These are phyloP conservation scores for Tenthredo mesomela DNA, from an alignment of 2,888 invertebrate species.

Conservation along the genomic window DNA sequence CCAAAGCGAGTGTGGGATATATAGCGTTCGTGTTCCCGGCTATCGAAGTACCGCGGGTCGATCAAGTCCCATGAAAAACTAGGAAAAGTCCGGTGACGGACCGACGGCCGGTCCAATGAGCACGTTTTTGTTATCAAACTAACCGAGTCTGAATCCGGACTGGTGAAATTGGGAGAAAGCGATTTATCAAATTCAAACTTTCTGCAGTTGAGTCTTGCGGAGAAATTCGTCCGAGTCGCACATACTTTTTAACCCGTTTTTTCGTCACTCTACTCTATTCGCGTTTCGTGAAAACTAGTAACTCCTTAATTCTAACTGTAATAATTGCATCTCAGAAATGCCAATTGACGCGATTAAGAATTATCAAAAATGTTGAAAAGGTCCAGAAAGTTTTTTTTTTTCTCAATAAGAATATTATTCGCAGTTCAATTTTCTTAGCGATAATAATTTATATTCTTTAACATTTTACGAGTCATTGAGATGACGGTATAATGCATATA, in stretches of 20 bases:
- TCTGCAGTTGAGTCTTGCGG: not conserved
- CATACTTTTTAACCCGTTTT: not conserved
- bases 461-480: too few species aligned
- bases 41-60: slow-evolving; percentile 11
- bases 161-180: slow-evolving; percentile 23
- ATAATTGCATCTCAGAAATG: not conserved
- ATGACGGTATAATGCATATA: not conserved
- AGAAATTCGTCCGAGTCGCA: not conserved
- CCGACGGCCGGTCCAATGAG: slow-evolving; percentile 18
- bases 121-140: not conserved
- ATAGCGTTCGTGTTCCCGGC: not conserved
- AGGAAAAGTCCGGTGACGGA: slow-evolving; percentile 29
- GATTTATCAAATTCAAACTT: slow-evolving; percentile 20
- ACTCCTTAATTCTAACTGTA: not conserved
- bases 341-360: too few species aligned
- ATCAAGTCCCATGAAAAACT: slow-evolving; percentile 26
- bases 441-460: too few species aligned
- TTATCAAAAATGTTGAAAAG: too few species aligned
- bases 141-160: slow-evolving; percentile 29
- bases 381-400: too few species aligned
- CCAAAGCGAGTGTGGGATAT: slow-evolving; percentile 35
- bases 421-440: too few species aligned
- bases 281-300: not conserved
- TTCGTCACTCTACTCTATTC: not conserved
- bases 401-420: too few species aligned